Base-by-base conservation (phyloP, 2,113 vertebrate species). In the Chaetops frenatus region DNA sequence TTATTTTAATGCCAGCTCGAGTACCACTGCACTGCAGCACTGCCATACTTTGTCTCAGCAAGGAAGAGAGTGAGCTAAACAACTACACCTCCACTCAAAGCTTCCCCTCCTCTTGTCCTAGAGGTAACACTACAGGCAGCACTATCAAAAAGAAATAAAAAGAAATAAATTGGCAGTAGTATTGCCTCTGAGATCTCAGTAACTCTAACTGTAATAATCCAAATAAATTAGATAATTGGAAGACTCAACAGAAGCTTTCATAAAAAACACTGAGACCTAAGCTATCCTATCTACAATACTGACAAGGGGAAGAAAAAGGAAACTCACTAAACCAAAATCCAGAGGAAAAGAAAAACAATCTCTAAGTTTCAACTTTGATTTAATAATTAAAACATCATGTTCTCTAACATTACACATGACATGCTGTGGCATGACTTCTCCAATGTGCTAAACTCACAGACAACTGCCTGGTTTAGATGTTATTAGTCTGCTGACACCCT, bases 11-110 rank as follows among this genome's bases (percentile, higher is more conserved):
- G 67, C 72, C 86, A 95, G 47, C 69, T 70, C 0, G 1, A 93
- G 67, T 54, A 80, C 51, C 79, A 88, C 96, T 83, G 94, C 90
- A 90, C 86, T 95, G 91, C 90, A 96, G 82, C 66, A 77, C 23
- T 83, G 88, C 56, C 95, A 89, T 81, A 47, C 38, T 69, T 72
- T 61, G 40, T 76, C 62, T 91, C 81, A 85, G 65, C 36, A 70
- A 87, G 24, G 62, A 86, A 84, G 58, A 82, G 0, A 77, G 45
- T 28, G 35, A 88, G 21, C 16, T 70, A 62, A 86, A 81, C 31
- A 88, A 24, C 64, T 71, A 51, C 20, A 90, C 20, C 25, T 78
- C 66, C 69, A 53, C 50, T 53, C 69, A 64, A 57, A 78, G 57
- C 57, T 89, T 79, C 33, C n/a, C 71, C 77, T 62, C 90, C 74